Percentiles rank a stretch among this genome's conserved stretches.
phyloP scores from a whole-genome alignment of 2,888 invertebrate genomes.

The Drosophila nr. perissopoda region DNA sequence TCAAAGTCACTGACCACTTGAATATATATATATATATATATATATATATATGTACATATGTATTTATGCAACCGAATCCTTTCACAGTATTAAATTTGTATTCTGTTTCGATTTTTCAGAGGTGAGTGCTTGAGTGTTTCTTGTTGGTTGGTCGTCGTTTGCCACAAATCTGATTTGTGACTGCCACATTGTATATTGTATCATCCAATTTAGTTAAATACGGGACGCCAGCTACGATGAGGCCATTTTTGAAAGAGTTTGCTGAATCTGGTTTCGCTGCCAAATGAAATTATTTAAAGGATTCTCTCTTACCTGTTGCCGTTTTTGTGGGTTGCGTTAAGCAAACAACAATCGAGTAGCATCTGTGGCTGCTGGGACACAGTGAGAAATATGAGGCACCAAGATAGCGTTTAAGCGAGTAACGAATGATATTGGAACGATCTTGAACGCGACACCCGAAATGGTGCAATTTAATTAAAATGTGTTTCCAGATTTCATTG shows the following conservation, averaged over 20 bases:
- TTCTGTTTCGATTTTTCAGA: slow-evolving; percentile 32
- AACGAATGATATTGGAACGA: not conserved
- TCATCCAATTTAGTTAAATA: slow-evolving; percentile 16
- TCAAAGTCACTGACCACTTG: slow-evolving; percentile 45
- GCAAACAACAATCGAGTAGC: slow-evolving; percentile 32
- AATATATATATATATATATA: slow-evolving; percentile 1
- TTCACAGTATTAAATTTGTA: slow-evolving; percentile 42
- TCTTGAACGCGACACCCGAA: not conserved
- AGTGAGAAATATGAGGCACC: not conserved
- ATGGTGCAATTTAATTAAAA: too few relatives aligned
- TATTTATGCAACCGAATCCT: slow-evolving; percentile 47
- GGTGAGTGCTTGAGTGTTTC: slow-evolving; percentile 36
- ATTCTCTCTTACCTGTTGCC: slow-evolving; percentile 29
- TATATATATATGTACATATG: not conserved
- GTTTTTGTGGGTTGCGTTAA: not conserved
- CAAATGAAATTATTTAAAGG: not conserved
- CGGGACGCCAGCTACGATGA: not conserved
- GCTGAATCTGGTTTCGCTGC: not conserved
- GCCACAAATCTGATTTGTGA: slow-evolving; percentile 61
- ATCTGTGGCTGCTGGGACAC: slow-evolving; percentile 10
- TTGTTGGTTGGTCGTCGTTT: slow-evolving; percentile 12
- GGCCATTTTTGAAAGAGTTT: not conserved
- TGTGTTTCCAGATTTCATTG: not conserved
- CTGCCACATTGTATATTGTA: slow-evolving; percentile 13
- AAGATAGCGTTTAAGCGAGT: not conserved